These are phyloP conservation scores for Coleophora flavipennella DNA, from an alignment of 2,888 invertebrate genomes.

Conservation along the genomic window DNA sequence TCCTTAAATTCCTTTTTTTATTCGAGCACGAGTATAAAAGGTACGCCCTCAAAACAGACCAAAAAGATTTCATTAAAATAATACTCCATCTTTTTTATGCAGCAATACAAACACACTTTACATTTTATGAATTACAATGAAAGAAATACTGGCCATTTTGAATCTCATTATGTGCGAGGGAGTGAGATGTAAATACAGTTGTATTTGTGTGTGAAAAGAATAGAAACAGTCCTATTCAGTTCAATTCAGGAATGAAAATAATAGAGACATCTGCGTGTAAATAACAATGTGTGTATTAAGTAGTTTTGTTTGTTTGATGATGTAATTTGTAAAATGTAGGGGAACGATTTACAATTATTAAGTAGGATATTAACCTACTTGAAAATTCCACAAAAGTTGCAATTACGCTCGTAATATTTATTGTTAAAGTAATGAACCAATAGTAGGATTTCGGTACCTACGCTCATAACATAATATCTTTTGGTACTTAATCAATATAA, in stretches of 20 bases:
- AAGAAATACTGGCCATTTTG: constrained; percentile 54
- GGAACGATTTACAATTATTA: too few species aligned
- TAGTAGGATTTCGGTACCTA: too few species aligned
- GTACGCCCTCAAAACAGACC: constrained; percentile 30
- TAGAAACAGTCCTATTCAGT: constrained; percentile 19
- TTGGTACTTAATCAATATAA: too few species aligned
- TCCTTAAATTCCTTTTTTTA: constrained; percentile 11
- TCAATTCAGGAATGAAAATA: constrained; percentile 21
- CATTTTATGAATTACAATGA: constrained; percentile 18
- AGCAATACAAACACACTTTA: constrained; percentile 33
- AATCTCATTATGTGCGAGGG: constrained; percentile 41
- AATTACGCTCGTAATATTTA: too few species aligned
- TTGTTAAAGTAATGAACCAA: too few species aligned
- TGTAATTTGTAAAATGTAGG: not conserved
- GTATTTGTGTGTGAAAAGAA: constrained; percentile 26
- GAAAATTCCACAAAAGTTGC: too few species aligned
- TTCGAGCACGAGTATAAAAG: constrained; percentile 14
- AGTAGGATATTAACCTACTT: too few species aligned
- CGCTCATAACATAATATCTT: too few species aligned
- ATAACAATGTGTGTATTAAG: constrained; percentile 25
- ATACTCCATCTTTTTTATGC: constrained; percentile 34
- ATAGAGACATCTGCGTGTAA: constrained; percentile 49
- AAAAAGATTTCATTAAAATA: constrained; percentile 46
- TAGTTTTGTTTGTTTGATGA: constrained; percentile 13
- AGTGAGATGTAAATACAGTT: constrained; percentile 28